Conservation (phyloP, 2,113 vertebrate species). For the Prionailurus viverrinus region DNA sequence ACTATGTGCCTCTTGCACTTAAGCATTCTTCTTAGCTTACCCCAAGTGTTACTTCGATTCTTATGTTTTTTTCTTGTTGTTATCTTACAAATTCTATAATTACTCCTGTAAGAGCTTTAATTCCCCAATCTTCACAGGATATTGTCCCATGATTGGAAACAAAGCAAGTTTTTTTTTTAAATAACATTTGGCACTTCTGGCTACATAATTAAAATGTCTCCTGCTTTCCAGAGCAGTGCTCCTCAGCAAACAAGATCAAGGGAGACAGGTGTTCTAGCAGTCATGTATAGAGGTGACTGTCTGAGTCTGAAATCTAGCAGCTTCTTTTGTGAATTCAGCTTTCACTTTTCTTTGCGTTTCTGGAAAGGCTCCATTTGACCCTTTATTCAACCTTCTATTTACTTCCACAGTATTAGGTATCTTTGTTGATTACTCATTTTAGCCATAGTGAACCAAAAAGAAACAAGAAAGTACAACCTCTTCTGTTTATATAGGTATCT, state of each 20-base stretch:
- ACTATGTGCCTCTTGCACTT: accelerated
- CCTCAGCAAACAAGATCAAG: neutral
- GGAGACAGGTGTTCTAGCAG: neutral
- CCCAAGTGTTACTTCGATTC: neutral
- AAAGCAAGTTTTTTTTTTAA: neutral
- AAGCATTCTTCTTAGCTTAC: neutral
- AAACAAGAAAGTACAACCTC: slow-evolving; percentile 20
- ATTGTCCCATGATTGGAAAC: neutral
- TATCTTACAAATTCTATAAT: neutral
- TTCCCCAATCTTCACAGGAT: neutral
- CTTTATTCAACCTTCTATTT: slow-evolving; percentile 37
- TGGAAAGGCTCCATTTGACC: neutral
- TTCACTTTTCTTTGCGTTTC: neutral
- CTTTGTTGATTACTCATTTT: slow-evolving; percentile 40
- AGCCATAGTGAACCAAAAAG: slow-evolving; percentile 28
- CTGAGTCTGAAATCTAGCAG: neutral
- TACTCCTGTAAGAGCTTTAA: neutral
- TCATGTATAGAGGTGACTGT: neutral
- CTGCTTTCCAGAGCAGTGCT: neutral
- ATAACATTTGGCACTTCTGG: neutral
- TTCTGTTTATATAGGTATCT: slow-evolving; percentile 69
- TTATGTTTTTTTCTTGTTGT: neutral
- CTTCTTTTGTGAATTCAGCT: neutral
- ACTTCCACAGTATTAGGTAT: neutral
- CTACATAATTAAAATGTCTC: neutral